Base-by-base conservation (phyloP, 2,888 invertebrate species). In the Trissolcus brochymenae region DNA sequence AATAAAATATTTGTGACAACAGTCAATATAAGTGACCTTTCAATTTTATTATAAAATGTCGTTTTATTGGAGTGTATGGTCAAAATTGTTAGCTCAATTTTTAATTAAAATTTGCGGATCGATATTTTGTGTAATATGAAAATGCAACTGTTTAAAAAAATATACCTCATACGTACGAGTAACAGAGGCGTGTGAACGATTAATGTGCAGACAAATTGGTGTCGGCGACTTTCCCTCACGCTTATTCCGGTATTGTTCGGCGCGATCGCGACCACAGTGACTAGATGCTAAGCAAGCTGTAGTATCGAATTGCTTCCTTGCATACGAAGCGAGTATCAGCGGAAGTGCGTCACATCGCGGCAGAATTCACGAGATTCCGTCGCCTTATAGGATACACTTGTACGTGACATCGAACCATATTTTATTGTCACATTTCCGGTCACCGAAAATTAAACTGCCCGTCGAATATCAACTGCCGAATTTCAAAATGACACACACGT, bases 281-380 rank as follows among this genome's bases (percentile, higher is more conserved):
- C 84, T 87, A 83, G 86, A 86, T 86, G 87, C 86, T 86, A 86
- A 88, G 87, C 87, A 87, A 87, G 88, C 87, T 88, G 88, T 88
- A 87, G 82, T 86, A 87, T 83, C 82, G 84, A 84, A 83, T 84
- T 84, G 84, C 86, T 88, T 89, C 88, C 89, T 83, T 87, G 89
- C 87, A 89, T 89, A 87, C 87, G 83, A 87, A 88, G 71, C 62
- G 61, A 40, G 60, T 53, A 21, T 61, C 80, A 79, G 84, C 88
- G 88, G 88, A 88, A 88, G 87, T 88, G 88, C 88, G 88, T 88
- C 88, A 88, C 67, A 55, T 59, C 74, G 72, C 49, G 49, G 57
- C 29, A 49, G 67, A 77, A 77, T 79, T 79, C 74, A 62, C 65
- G 61, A 78, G 68, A 61, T 66, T 75, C 76, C 73, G 73, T 76